A percentile compares a stretch with the other conserved stretches of the same genome.
Conservation (phyloP, 1,140 invertebrate species). For the Platorchestia sp. region DNA sequence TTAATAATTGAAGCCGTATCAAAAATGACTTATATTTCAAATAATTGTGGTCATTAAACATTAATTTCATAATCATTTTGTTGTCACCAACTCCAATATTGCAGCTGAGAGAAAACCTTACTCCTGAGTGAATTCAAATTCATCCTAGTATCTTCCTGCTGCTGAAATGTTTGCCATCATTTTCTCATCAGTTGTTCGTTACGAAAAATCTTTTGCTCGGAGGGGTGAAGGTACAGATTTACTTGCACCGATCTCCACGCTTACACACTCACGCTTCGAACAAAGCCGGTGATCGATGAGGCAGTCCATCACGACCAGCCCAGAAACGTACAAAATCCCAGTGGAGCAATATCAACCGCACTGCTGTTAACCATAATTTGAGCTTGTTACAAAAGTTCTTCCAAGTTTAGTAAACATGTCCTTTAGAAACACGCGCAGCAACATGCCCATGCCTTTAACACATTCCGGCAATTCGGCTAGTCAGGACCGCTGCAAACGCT, state of each 20-base stretch:
- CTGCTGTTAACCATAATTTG: neutral
- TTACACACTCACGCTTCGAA: neutral
- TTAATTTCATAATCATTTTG: too few relatives aligned
- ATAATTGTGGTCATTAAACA: neutral
- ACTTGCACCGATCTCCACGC: neutral
- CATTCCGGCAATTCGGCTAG: too few relatives aligned
- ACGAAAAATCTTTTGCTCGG: neutral
- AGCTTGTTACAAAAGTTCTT: neutral
- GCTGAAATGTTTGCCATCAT: neutral
- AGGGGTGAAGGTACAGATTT: neutral
- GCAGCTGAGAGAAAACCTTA: neutral
- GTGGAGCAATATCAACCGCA: neutral
- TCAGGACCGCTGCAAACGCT: too few relatives aligned
- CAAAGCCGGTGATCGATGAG: too few relatives aligned
- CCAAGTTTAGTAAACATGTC: neutral
- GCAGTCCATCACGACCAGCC: neutral
- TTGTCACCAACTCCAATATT: neutral
- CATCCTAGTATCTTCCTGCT: neutral
- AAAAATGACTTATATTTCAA: neutral
- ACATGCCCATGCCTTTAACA: too few relatives aligned
- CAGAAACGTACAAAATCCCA: neutral
- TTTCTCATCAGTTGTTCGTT: neutral
- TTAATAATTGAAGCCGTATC: neutral
- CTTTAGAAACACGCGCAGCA: neutral
- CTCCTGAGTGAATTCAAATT: neutral